Evolutionary conservation across 2,888 invertebrate species (phyloP), one percentile per base, ranked within the genome.

Genomic region (Drosophila rellima): DNA sequence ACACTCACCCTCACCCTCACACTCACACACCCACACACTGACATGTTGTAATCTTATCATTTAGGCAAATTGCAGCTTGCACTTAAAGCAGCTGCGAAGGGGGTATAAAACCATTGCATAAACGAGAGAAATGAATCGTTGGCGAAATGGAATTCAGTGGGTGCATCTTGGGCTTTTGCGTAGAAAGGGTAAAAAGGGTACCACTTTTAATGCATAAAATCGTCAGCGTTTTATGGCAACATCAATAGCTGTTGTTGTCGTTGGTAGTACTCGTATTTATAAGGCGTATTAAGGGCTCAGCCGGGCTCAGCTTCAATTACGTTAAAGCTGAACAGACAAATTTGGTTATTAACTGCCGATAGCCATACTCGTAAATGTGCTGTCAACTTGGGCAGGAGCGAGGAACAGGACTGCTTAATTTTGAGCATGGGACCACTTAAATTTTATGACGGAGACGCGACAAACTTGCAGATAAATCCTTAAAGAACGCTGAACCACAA

Each of bases 331-430:
- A 85, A 74, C 82, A 68, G 70, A 78, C 84, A 80, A 82, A 82
- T 87, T 87, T 80, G 74, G 65, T 78, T 80, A 87, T 80, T 84
- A 80, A 71, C 80, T 65, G 67, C 73, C 64, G 56, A 63, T 76
- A 66, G 78, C 47, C 70, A 56, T 86, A 56, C 44, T 45, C 45
- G 56, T 56, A 74, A 80, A 76, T 61, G 40, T 47, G 26, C 52
- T 42, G 62, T 18, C 56, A 57, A 50, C 48, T 54, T 62, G 35
- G 3, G 17, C 6, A 10, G 20, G 8, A 15, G 15, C 1, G 7
- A 6, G 0, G 6, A 26, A 44, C 17, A 42, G 18, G 35, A 23
- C 17, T 26, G 39, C 37, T 33, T 51, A 39, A 48, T 70, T 59
- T 70, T 56, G 44, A 50, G 61, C 55, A 39, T 17, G 62, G 56